These are phyloP conservation scores for Lagopus leucura DNA, from an alignment of 2,113 vertebrate genomes.

Conservation along the genomic window DNA sequence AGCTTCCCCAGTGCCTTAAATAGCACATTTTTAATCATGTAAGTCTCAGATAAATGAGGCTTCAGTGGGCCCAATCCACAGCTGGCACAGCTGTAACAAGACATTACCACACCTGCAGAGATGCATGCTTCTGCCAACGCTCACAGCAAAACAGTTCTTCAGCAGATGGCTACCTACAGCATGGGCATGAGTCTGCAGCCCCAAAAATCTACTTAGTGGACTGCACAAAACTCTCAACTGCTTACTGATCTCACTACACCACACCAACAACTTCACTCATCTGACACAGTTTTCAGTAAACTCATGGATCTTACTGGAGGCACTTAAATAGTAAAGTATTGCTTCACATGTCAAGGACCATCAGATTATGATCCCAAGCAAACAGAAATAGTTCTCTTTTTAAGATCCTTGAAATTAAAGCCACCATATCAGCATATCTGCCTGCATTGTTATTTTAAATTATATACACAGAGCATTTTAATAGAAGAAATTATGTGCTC, in stretches of 20 bases:
- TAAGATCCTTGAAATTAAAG: constrained; percentile 2
- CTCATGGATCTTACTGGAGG: background rate
- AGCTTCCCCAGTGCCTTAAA: background rate
- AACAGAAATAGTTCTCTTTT: background rate
- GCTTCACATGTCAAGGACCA: background rate
- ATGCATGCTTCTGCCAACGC: fast-evolving
- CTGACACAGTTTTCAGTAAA: background rate
- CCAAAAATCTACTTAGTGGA: background rate
- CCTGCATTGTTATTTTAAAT: constrained; percentile 71
- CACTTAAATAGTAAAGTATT: background rate
- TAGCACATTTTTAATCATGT: background rate
- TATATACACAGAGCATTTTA: constrained; percentile 54
- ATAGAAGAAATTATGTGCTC: constrained; percentile 69
- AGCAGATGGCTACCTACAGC: fast-evolving
- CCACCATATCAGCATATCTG: background rate
- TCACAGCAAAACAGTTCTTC: background rate
- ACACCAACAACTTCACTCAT: background rate
- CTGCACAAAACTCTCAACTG: background rate
- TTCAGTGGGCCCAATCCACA: background rate
- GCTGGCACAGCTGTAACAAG: background rate
- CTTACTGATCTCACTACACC: background rate
- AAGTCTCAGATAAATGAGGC: background rate
- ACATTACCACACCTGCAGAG: background rate
- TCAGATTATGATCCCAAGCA: background rate
- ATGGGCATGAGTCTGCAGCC: background rate